phyloP scores from a whole-genome alignment of 1,140 invertebrate genomes.

The Drosophila sp. region DNA sequence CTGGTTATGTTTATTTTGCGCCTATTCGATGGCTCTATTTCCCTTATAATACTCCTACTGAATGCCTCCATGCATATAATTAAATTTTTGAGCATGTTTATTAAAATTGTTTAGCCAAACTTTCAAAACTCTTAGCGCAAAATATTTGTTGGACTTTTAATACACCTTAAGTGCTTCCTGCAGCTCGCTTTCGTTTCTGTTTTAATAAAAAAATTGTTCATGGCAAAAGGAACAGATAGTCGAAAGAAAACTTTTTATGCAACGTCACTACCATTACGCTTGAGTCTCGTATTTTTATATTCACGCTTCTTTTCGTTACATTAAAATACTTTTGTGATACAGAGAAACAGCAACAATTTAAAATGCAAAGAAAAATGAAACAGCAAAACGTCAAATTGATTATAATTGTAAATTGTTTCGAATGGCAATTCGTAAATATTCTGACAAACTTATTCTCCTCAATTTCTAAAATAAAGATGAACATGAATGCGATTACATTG shows the following conservation, averaged over 20 bases:
- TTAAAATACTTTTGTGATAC: slow-evolving; percentile 69
- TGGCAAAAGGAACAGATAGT: slow-evolving; percentile 55
- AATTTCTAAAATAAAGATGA: slow-evolving; percentile 15
- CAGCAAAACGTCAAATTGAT: slow-evolving; percentile 68
- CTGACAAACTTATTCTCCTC: slow-evolving; percentile 24
- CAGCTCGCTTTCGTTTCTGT: neutral
- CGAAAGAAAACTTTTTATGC: slow-evolving; percentile 68
- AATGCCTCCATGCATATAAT: slow-evolving; percentile 78
- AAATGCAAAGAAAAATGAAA: slow-evolving; percentile 52
- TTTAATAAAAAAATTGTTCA: slow-evolving; percentile 75
- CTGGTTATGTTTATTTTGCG: slow-evolving; percentile 75
- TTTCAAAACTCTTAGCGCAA: slow-evolving; percentile 37
- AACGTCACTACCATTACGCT: slow-evolving; percentile 59
- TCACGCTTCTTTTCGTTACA: slow-evolving; percentile 37
- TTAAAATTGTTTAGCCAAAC: slow-evolving; percentile 78
- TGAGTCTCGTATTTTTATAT: slow-evolving; percentile 8
- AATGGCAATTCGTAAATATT: slow-evolving; percentile 36
- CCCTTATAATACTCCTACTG: slow-evolving; percentile 51
- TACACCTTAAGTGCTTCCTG: slow-evolving; percentile 36
- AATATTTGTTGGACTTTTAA: slow-evolving; percentile 19
- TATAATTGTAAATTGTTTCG: slow-evolving; percentile 79
- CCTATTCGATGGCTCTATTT: slow-evolving; percentile 76
- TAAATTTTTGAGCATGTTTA: slow-evolving; percentile 80
- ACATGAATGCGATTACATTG: too few species aligned
- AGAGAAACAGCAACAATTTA: slow-evolving; percentile 59